phyloP scores from a whole-genome alignment of 2,888 invertebrate species.

The Encarsia formosa region DNA sequence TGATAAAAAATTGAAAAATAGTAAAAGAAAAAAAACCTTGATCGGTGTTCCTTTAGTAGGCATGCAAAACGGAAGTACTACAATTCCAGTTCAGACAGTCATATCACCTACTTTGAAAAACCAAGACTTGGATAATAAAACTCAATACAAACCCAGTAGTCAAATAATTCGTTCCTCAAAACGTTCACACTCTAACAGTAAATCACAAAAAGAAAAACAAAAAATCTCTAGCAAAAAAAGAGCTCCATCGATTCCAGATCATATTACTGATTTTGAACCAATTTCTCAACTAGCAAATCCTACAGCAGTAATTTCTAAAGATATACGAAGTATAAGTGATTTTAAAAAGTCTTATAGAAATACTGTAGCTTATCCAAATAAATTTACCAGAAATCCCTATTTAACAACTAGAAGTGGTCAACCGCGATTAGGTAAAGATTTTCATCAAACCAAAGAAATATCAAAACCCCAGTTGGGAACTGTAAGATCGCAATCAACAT shows the following conservation, averaged over 20 bases:
- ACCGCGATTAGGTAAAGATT: neutral
- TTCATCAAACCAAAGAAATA: constrained; percentile 27
- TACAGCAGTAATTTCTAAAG: neutral
- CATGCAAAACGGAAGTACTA: constrained; percentile 41
- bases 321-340: neutral
- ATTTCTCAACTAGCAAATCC: neutral
- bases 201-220: constrained; percentile 14
- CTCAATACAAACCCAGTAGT: neutral
- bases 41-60: constrained; percentile 47
- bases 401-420: constrained; percentile 1
- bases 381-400: constrained; percentile 15
- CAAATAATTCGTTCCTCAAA: too few relatives aligned
- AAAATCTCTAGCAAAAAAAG: constrained; percentile 14
- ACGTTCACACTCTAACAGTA: too few relatives aligned
- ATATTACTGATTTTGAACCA: neutral
- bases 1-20: constrained; percentile 1
- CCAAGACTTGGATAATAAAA: too few relatives aligned
- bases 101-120: too few relatives aligned
- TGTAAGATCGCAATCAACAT: neutral
- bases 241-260: constrained; percentile 9
- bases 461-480: constrained; percentile 3
- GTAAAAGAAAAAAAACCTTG: constrained; percentile 1
- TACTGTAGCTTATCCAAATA: constrained; percentile 13
- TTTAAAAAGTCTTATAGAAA: neutral
- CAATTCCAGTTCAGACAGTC: too few relatives aligned